Percentiles rank a stretch among this genome's conserved stretches.
phyloP scores from a whole-genome alignment of 2,888 invertebrate genomes.

The Ophioninae sp. region DNA sequence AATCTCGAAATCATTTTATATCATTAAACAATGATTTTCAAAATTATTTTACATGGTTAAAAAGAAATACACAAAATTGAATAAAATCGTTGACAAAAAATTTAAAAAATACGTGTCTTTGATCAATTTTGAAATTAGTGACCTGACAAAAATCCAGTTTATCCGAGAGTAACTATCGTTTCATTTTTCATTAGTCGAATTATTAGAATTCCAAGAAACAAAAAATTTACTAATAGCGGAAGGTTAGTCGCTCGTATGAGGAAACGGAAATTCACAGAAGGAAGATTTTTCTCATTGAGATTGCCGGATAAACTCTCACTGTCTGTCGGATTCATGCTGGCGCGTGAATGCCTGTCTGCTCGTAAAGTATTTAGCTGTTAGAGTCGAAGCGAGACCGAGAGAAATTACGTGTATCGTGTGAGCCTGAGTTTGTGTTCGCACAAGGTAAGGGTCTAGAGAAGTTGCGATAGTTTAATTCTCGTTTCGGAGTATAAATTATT shows the following conservation, averaged over 20 bases:
- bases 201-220: too few relatives aligned
- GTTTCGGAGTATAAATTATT: not conserved
- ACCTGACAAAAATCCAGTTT: too few relatives aligned
- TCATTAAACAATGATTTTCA: too few relatives aligned
- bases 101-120: too few relatives aligned
- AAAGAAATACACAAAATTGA: too few relatives aligned
- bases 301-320: constrained; percentile 48
- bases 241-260: not conserved
- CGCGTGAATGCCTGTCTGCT: constrained; percentile 47
- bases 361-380: constrained; percentile 30
- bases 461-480: constrained; percentile 39
- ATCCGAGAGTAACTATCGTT: too few relatives aligned
- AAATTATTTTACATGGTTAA: too few relatives aligned
- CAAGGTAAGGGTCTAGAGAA: constrained; percentile 55
- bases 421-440: not conserved
- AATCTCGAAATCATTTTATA: too few relatives aligned
- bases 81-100: too few relatives aligned
- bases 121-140: too few relatives aligned
- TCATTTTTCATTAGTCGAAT: too few relatives aligned
- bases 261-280: not conserved
- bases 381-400: constrained; percentile 39
- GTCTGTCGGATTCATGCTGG: constrained; percentile 47
- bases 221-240: not conserved
- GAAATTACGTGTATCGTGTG: constrained; percentile 54
- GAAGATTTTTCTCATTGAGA: constrained; percentile 17